These are phyloP conservation scores for Laothoe populi DNA, from an alignment of 2,888 invertebrate genomes.

Conservation along the genomic window DNA sequence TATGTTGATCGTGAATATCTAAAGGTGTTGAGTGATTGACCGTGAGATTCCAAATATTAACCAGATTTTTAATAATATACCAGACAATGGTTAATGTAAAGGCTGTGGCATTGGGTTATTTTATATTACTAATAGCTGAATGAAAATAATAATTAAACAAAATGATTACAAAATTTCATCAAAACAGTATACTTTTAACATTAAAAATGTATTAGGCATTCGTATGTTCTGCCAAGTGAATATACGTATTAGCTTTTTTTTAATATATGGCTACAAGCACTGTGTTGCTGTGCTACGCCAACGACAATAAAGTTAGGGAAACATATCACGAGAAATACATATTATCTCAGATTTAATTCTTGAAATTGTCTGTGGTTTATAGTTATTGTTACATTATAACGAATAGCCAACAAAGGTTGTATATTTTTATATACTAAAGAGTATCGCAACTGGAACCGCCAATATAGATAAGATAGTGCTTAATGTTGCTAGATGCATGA, in stretches of 20 bases:
- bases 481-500: constrained; percentile 6
- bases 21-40: background rate
- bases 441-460: constrained; percentile 10
- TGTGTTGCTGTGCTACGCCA: too few relatives aligned
- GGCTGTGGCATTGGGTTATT: background rate
- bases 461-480: constrained; percentile 10
- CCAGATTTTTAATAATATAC: background rate
- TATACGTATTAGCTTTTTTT: too few relatives aligned
- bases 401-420: background rate
- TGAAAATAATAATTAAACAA: too few relatives aligned
- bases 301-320: too few relatives aligned
- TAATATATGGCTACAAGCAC: too few relatives aligned
- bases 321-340: too few relatives aligned
- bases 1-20: background rate
- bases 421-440: constrained; percentile 18
- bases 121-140: background rate
- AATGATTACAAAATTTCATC: too few relatives aligned
- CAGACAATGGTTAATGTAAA: background rate
- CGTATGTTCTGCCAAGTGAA: too few relatives aligned
- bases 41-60: background rate
- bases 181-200: too few relatives aligned
- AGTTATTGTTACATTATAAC: constrained; percentile 7
- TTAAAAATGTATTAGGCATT: too few relatives aligned
- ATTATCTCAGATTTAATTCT: too few relatives aligned
- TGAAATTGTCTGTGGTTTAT: too few relatives aligned